These are phyloP conservation scores for Cranoglanis bouderius DNA, from an alignment of 2,113 vertebrate species.

Conservation along the genomic window DNA sequence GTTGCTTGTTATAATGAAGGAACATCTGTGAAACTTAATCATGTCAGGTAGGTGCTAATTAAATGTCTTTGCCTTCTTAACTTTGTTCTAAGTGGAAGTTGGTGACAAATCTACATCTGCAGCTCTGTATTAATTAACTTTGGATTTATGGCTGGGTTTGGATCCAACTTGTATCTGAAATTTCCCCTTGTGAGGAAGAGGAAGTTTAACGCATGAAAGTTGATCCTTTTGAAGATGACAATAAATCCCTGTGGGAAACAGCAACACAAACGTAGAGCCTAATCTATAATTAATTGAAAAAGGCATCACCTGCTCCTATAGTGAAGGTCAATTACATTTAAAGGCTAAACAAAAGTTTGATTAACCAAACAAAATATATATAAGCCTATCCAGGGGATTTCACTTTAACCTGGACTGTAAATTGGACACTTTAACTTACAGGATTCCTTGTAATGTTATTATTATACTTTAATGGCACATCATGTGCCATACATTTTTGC, in stretches of 20 bases:
- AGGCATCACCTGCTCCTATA: neutral
- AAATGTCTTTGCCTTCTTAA: neutral
- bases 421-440: neutral
- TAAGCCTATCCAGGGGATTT: neutral
- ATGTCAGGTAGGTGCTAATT: neutral
- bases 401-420: too few relatives aligned
- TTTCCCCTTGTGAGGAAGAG: neutral
- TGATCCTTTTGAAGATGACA: neutral
- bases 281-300: neutral
- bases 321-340: neutral
- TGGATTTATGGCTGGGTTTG: neutral
- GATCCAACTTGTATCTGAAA: neutral
- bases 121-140: constrained; percentile 5
- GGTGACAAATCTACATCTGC: neutral
- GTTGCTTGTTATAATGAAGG: neutral
- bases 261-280: neutral
- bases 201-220: neutral
- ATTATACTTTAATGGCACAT: neutral
- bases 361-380: neutral
- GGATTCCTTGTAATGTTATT: neutral
- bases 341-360: neutral
- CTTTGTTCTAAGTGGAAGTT: neutral
- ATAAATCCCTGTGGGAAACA: neutral
- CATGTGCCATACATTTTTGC: too few relatives aligned
- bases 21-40: neutral